Evolutionary conservation across 2,888 invertebrate genomes (phyloP), one percentile per base, ranked within the genome.

Genomic region (Tillus elongatus): DNA sequence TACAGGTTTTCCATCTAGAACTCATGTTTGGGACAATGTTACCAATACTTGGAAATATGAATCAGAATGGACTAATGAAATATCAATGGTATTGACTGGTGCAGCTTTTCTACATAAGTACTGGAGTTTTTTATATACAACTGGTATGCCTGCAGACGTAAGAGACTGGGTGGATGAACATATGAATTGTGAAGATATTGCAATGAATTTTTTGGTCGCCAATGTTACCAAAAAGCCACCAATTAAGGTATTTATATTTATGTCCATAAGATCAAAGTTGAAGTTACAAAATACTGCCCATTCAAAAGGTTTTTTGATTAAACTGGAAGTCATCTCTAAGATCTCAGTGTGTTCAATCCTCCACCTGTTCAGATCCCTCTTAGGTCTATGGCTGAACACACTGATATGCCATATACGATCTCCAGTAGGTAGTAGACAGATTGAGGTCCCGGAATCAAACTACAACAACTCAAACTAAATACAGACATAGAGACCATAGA

Each of bases 121-220:
- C 60, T 96, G 92, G 89, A 91, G 86, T 58, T 89, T 88, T 67
- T 78, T 92, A 69, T 96, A 95, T 63, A 91, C 92, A 12, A 78
- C 84, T 52, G 75, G 78, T 29, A 82, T 96, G 83, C 91, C 93
- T 0, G 73, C 77, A 1, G 79, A 82, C 52, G 82, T 95, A 29
- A 80, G 83, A 41, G 71, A 78, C 36, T 93, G 89, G 88, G 93
- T 95, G 1, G 95, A 96, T 61, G 82, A 86, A 10, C 84, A 88
- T 58, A 93, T 95, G 86, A 96, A 96, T 66, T 96, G 95, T 61
- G 96, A 96, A 64, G 95, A 96, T 60, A 92, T 96, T 50, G 95
- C 95, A 1, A 95, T 96, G 91, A 96, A 96, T 67, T 96, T 95
- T 67, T 75, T 96, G 3, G 87, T 96, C 15, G 85, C 93, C 2